Evolutionary conservation across 2,113 vertebrate genomes (phyloP), one percentile per base, ranked within the genome.

Genomic region (Lagopus muta): DNA sequence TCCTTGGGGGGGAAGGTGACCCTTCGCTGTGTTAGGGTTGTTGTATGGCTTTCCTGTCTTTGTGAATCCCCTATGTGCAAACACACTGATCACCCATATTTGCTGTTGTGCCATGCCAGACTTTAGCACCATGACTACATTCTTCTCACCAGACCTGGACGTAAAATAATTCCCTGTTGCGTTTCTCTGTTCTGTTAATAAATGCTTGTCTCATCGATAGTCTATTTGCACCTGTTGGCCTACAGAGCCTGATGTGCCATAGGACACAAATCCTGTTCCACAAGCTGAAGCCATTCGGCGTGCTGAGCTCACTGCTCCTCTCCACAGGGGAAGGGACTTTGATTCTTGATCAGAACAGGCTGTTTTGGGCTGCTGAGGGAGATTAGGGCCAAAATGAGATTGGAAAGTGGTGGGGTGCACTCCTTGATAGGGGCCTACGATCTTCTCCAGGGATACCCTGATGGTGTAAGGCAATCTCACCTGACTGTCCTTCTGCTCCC

Each of bases 151-250:
- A 48, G 28, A 70, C 22, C 34, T 52, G 82, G 52, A 89, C 34
- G 65, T 67, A 75, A 92, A 95, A 83, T 48, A 83, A 89, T 94
- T 91, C 67, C 64, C 60, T 87, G 5, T 50, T 88, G 91, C 64
- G 45, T 93, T 94, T 79, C 71, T 58, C 48, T 19, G 81, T 76
- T 85, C 94, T 94, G 92, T 95, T 96, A 92, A 94, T 94, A 86
- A 92, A 45, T 16, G 3, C 62, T 96, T 96, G 87, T 87, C 92
- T 96, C 96, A 96, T 54, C 15, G 88, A 58, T 21, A 76, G 87
- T 84, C 82, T 95, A 89, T 97, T 73, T 92, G 82, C 95, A 97
- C 94, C 94, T 97, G 96, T 94, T 93, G 90, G 81, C 69, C 84
- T 45, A 24, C 42, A 89, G 64, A 71, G 14, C 58, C 50, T 4